These are phyloP conservation scores for Zonitis immaculata DNA, from an alignment of 2,888 invertebrate species.

Conservation along the genomic window DNA sequence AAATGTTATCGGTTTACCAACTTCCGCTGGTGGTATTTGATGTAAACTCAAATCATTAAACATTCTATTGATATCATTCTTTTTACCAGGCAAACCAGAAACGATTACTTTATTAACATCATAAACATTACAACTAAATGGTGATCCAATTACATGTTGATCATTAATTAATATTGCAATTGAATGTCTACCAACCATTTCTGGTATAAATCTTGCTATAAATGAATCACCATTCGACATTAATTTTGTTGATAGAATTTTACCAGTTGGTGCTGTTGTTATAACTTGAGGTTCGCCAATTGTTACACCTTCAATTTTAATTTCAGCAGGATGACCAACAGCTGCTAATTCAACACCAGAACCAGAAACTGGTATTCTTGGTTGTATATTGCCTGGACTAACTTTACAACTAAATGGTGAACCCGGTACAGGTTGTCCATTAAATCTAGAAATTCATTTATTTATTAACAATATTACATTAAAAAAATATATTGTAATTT, in stretches of 20 bases:
- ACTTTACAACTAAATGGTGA: constrained; percentile 94
- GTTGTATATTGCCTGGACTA: constrained; percentile 56
- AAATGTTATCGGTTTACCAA: constrained; percentile 85
- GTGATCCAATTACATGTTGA: constrained; percentile 83
- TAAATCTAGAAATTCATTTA: constrained; percentile 57
- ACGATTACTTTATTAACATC: constrained; percentile 80
- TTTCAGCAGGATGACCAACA: constrained; percentile 60
- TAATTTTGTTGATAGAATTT: constrained; percentile 69
- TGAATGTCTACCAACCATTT: constrained; percentile 81
- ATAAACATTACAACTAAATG: constrained; percentile 91
- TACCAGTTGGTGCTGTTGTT: constrained; percentile 80
- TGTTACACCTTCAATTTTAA: constrained; percentile 56
- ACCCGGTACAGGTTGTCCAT: constrained; percentile 74
- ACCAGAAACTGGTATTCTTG: constrained; percentile 61
- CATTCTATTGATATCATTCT: constrained; percentile 36
- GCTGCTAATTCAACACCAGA: constrained; percentile 66
- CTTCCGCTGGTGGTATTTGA: constrained; percentile 53
- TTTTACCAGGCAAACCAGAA: constrained; percentile 54
- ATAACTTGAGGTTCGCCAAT: constrained; percentile 65
- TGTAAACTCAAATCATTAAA: constrained; percentile 44
- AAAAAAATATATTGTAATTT: no score
- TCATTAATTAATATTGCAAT: constrained; percentile 78
- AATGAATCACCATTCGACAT: constrained; percentile 64
- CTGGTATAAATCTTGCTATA: constrained; percentile 75
- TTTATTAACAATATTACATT: no score